Evolutionary conservation across 2,888 invertebrate species (phyloP).

Genomic region (Leptopterna dolabrata): DNA sequence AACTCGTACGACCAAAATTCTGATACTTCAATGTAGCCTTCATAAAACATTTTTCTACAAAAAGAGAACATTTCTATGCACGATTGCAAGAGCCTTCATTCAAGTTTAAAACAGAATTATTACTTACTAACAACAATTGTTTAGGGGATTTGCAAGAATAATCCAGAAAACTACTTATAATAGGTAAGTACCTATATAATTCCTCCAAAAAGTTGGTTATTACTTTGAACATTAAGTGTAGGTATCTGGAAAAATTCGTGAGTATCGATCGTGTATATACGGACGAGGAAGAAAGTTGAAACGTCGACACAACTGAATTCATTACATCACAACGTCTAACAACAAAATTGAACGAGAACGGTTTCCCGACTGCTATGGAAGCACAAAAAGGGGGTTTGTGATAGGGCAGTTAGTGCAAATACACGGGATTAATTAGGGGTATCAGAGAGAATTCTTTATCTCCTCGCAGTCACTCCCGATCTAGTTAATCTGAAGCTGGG

Average conservation of each 20-base stretch:
- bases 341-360: slow-evolving; percentile 29
- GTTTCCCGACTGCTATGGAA: slow-evolving; percentile 15
- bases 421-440: slow-evolving; percentile 45
- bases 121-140: no score
- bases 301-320: slow-evolving; percentile 18
- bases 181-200: no score
- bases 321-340: slow-evolving; percentile 16
- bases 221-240: no score
- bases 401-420: slow-evolving; percentile 46
- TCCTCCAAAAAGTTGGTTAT: no score
- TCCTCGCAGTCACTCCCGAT: not conserved
- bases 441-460: slow-evolving; percentile 48
- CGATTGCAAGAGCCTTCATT: no score
- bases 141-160: no score
- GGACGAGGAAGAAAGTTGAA: not conserved
- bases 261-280: not conserved
- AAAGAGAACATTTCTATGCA: no score
- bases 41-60: no score
- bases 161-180: no score
- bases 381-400: slow-evolving; percentile 36
- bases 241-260: not conserved
- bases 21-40: no score
- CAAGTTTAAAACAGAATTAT: no score
- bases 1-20: no score
- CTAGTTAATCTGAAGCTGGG: slow-evolving; percentile 20